Conservation (phyloP, 2,888 invertebrate genomes). For the Pristionchus entomophagus region DNA sequence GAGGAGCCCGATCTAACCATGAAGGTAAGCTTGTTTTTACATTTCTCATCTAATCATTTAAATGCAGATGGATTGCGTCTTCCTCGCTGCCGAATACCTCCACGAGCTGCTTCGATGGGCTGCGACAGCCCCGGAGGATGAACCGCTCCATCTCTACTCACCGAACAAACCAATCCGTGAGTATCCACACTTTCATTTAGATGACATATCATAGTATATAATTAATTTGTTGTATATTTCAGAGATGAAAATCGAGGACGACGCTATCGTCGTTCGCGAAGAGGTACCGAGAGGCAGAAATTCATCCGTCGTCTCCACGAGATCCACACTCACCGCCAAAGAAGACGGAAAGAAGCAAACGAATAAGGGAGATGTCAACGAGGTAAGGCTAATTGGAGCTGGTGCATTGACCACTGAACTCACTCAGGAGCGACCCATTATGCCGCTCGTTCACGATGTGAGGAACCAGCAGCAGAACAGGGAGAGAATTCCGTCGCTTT, state of each 20-base stretch:
- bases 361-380: background rate
- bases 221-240: too few relatives aligned
- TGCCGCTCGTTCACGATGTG: too few relatives aligned
- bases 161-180: background rate
- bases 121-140: background rate
- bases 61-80: background rate
- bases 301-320: background rate
- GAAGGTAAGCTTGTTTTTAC: background rate
- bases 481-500: too few relatives aligned
- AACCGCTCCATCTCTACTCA: background rate
- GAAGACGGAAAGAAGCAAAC: background rate
- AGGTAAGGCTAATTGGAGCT: background rate
- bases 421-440: background rate
- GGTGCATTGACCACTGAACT: too few relatives aligned
- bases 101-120: background rate
- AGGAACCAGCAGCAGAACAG: too few relatives aligned
- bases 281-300: background rate
- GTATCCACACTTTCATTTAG: background rate
- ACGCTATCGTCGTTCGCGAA: background rate
- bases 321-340: background rate
- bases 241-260: background rate
- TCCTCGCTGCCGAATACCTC: background rate
- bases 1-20: background rate
- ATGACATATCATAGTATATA: too few relatives aligned
- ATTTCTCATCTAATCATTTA: too few relatives aligned